A percentile compares a stretch with the other conserved stretches of the same genome.
phyloP scores from a whole-genome alignment of 2,797 vertebrate species.

The Eutrigla gurnardus region DNA sequence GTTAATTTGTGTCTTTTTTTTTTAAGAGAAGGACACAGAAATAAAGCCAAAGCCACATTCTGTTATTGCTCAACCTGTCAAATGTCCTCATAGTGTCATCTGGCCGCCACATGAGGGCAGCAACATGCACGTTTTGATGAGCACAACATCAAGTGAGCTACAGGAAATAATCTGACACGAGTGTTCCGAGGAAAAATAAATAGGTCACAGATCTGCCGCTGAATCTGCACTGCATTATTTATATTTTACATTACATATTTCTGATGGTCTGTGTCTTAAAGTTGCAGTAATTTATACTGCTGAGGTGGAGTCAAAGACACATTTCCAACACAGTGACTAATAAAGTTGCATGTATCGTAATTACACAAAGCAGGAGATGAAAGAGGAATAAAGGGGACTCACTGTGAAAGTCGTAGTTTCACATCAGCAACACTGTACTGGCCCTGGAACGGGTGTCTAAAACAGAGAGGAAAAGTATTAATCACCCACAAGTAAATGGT shows the following conservation, averaged over 20 bases:
- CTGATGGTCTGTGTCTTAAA: not conserved
- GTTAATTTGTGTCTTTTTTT: not conserved
- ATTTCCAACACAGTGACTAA: not conserved
- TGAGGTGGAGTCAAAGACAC: not conserved
- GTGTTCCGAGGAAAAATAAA: not conserved
- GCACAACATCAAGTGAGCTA: not conserved
- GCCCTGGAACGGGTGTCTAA: slow-evolving; percentile 96
- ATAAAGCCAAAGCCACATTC: not conserved
- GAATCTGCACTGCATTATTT: not conserved
- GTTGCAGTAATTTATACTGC: not conserved
- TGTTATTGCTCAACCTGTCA: not conserved
- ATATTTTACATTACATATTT: not conserved
- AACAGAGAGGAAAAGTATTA: slow-evolving; percentile 30
- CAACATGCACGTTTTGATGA: not conserved
- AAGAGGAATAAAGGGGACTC: slow-evolving; percentile 79
- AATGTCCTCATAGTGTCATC: not conserved
- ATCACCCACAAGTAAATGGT: no score
- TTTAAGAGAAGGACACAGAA: not conserved
- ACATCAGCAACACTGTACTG: slow-evolving; percentile 96
- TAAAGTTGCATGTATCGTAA: not conserved
- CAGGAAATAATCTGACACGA: not conserved
- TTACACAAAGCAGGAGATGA: not conserved
- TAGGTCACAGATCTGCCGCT: not conserved
- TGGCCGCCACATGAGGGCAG: slow-evolving; percentile 60
- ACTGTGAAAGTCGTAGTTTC: slow-evolving; percentile 96